Base-by-base conservation (phyloP, 2,113 vertebrate genomes). In the Thamnophis sirtalis region DNA sequence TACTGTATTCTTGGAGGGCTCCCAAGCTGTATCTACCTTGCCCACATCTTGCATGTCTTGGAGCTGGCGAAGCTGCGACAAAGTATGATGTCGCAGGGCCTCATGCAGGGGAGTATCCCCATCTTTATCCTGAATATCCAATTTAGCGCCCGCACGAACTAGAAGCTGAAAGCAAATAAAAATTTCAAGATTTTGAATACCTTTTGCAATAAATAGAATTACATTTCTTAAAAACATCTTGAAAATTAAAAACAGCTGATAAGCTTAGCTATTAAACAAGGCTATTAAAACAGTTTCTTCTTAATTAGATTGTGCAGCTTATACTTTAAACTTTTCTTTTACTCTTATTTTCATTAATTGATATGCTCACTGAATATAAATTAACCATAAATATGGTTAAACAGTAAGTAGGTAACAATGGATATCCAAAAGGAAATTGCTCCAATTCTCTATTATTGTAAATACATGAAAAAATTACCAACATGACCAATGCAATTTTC, bases 41-140 rank as follows among this genome's bases (percentile, higher is more conserved):
- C 99, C 99, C 96, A 99, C 99, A 94, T 99, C 99, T 97, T 99
- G 99, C 99, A 99, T 99, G 95, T 99, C 99, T 97, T 99, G 99
- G 38, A 99, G 98, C 43, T 99, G 99, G 58, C 99, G 98, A 87
- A 99, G 98, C 93, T 99, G 99, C 94, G 99, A 99, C 95, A 99
- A 96, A 1, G 99, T 99, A 94, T 99, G 99, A 97, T 99, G 99
- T 60, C 99, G 98, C 94, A 99, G 98, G 95, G 99, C 99, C 97
- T 99, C 99, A 54, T 99, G 99, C 89, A 99, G 97, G 50, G 99
- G 99, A 55, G 99, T 99, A 96, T 99, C 99, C 89, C 99, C 99
- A 94, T 99, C 99, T 96, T 99, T 99, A 97, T 99, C 99, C 97
- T 99, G 99, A 93, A 99, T 99, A 92, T 99, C 99, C 89, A 99